Base-by-base conservation (phyloP, 2,113 vertebrate genomes). In the Semnopithecus entellus region DNA sequence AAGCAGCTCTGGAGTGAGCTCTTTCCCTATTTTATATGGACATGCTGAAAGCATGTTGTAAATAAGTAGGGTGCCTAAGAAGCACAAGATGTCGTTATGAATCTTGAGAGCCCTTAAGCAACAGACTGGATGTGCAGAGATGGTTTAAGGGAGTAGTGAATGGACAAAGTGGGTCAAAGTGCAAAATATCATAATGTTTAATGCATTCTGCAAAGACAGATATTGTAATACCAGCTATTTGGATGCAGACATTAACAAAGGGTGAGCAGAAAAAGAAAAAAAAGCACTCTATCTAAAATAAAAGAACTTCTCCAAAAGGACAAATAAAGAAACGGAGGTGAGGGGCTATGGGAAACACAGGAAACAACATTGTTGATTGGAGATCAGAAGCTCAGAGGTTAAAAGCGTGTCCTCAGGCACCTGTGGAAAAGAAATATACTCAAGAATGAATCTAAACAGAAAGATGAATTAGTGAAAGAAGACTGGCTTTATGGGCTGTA, bases 31-130 rank as follows among this genome's bases (percentile, higher is more conserved):
- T 96, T 96, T 91, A 68, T 72, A 72, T 61, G 48, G 64, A n/a
- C 0, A 0, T 72, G 61, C 48, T 93, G 73, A 96, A 93, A 94
- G 52, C 40, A 59, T 72, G 38, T 23, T 96, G 94, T 90, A 97
- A 97, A 82, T 92, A 95, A 88, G 48, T 32, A 80, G 20, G 13
- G 38, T 70, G 70, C 70, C 85, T 59, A 91, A 86, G 66, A 91
- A 89, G 66, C n/a, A 94, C 52, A 86, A 57, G 72, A 93, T 55
- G 88, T 85, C 8, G 0, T 92, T 90, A 48, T 70, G 48, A 96
- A 94, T 89, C 85, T 93, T 96, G 73, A 96, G 59, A 92, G n/a
- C 73, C 59, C 97, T 94, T 91, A 80, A 94, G 86, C 73, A 76
- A 80, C 61, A 59, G 27, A 83, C 4, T 75, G n/a, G 40, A 90